A percentile compares a stretch with the other conserved stretches of the same genome.
Evolutionary conservation across 2,113 vertebrate species (phyloP).

Genomic region (Stictonetta naevosa): DNA sequence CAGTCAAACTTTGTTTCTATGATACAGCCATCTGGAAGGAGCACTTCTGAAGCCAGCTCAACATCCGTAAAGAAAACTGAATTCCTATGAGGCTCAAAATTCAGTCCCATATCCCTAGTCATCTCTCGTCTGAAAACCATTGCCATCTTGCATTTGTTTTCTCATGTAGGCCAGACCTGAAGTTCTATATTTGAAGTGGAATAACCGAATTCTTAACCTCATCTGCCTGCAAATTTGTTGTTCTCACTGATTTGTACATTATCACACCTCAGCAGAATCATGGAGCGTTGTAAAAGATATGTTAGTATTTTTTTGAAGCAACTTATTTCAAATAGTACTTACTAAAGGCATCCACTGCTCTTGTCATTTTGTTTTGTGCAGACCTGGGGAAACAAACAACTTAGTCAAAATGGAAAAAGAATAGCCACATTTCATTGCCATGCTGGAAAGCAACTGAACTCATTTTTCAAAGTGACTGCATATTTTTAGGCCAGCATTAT

Average conservation of each 20-base stretch:
- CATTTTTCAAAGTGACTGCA: background rate
- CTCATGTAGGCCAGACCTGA: background rate
- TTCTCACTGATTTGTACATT: background rate
- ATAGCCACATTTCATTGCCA: background rate
- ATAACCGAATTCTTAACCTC: background rate
- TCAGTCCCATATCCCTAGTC: background rate
- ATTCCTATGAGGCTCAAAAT: background rate
- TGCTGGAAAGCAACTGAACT: background rate
- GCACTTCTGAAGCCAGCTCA: background rate
- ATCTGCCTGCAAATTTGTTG: background rate
- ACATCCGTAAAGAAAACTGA: background rate
- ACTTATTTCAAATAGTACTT: slow-evolving; percentile 62
- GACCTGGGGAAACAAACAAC: slow-evolving; percentile 74
- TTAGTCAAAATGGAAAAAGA: background rate
- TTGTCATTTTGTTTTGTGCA: slow-evolving; percentile 71
- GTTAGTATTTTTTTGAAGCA: background rate
- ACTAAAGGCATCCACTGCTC: slow-evolving; percentile 92
- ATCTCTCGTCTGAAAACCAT: background rate
- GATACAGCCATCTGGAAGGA: background rate
- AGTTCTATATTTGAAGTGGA: background rate
- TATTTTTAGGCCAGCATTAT: background rate
- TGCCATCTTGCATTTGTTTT: background rate
- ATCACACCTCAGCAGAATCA: background rate
- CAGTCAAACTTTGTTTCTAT: background rate
- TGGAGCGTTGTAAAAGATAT: background rate